Base-by-base conservation (phyloP, 2,888 invertebrate species). In the Aquatica leii region DNA sequence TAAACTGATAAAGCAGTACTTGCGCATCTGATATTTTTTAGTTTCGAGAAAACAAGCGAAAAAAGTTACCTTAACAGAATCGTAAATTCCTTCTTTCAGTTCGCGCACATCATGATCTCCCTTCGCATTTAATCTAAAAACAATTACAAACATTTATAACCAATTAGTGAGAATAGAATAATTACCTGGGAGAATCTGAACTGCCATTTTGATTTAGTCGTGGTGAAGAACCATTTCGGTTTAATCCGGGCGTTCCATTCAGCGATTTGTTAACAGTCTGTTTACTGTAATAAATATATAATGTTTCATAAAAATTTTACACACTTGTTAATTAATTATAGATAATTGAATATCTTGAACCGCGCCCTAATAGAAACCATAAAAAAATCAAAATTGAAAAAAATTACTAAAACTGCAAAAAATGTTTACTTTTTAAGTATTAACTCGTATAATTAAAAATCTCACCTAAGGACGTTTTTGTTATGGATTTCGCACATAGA, bases 1-100 rank as follows among this genome's bases (percentile, higher is more conserved):
- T n/a, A n/a, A n/a, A n/a, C n/a, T n/a, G n/a, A n/a, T n/a, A n/a
- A n/a, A n/a, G n/a, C n/a, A n/a, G n/a, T n/a, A n/a, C n/a, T n/a
- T n/a, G n/a, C n/a, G n/a, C n/a, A n/a, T n/a, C n/a, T n/a, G n/a
- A n/a, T n/a, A n/a, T n/a, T n/a, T n/a, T n/a, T n/a, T n/a, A n/a
- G n/a, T n/a, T n/a, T n/a, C n/a, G n/a, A n/a, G n/a, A n/a, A n/a
- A n/a, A n/a, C n/a, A n/a, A n/a, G n/a, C n/a, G n/a, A n/a, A n/a
- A n/a, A n/a, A n/a, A n/a, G n/a, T 69, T 74, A 81, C 81, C 79
- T 80, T 80, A n/a, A 80, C 77, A 24, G 78, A 73, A 63, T 80
- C 81, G 68, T 80, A 79, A 49, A 74, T 62, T 14, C 74, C 74
- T 61, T 78, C 79, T 55, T 73, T 73, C 24, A 73, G 57, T 40